Evolutionary conservation across 1,140 invertebrate genomes (phyloP).

Genomic region (Drosophila tristis): DNA sequence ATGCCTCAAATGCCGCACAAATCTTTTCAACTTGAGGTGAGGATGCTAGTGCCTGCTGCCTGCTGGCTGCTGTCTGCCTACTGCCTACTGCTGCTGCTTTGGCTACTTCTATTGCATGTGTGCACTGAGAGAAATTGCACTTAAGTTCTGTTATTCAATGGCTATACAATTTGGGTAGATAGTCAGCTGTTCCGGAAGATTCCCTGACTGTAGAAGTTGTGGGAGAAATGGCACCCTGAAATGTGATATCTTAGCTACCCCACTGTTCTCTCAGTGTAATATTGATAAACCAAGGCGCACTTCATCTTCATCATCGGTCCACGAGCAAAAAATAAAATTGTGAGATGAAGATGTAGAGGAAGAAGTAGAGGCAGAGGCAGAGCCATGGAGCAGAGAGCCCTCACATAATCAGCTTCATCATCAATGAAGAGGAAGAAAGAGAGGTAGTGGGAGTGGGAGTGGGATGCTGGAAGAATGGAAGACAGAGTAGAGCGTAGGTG

Average conservation of each 20-base stretch:
- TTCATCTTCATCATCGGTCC: conserved; percentile 70
- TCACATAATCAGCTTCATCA: conserved; percentile 73
- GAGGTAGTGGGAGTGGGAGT: background rate
- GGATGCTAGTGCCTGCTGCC: background rate
- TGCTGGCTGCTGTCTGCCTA: background rate
- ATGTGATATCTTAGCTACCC: background rate
- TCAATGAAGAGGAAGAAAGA: conserved; percentile 33
- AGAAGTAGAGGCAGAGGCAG: background rate
- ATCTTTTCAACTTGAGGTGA: conserved; percentile 67
- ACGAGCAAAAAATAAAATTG: conserved; percentile 38
- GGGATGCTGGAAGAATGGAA: background rate
- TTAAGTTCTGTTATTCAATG: too few species aligned
- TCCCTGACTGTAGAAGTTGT: too few species aligned
- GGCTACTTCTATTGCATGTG: conserved; percentile 9
- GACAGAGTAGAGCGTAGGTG: conserved; percentile 1
- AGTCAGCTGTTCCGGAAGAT: too few species aligned
- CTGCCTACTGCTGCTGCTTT: background rate
- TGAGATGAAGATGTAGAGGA: conserved; percentile 32
- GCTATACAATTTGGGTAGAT: too few species aligned
- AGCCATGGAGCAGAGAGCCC: conserved; percentile 6
- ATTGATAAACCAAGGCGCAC: conserved; percentile 67
- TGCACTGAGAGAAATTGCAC: conserved; percentile 15
- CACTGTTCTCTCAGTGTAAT: conserved; percentile 22
- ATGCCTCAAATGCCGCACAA: conserved; percentile 70
- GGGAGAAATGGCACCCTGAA: background rate